These are phyloP conservation scores for Mechanitis mazaeus DNA, from an alignment of 2,888 invertebrate species.

Conservation along the genomic window DNA sequence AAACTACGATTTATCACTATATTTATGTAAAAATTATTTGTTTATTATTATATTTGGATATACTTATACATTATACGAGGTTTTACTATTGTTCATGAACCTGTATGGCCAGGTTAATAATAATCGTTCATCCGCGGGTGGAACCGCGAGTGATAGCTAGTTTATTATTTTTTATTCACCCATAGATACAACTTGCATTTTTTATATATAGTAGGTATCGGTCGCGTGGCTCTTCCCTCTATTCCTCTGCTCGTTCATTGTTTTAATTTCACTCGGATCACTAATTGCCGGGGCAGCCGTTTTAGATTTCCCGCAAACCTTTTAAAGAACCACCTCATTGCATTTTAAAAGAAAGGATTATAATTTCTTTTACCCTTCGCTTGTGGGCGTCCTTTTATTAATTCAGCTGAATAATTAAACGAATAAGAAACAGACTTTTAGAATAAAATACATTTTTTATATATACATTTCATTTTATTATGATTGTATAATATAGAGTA, in stretches of 20 bases:
- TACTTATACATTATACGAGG: no score
- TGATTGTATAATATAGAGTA: neutral
- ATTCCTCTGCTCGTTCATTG: no score
- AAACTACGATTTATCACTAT: no score
- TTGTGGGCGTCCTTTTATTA: conserved; percentile 62
- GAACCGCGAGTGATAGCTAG: no score
- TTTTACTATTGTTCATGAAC: no score
- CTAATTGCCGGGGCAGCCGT: conserved; percentile 71
- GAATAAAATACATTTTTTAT: neutral
- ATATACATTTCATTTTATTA: neutral
- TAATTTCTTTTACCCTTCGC: conserved; percentile 64
- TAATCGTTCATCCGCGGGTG: neutral
- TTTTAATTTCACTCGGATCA: conserved; percentile 70
- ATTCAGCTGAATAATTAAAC: conserved; percentile 57
- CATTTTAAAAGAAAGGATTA: conserved; percentile 77
- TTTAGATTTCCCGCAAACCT: conserved; percentile 72
- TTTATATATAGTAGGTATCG: conserved; percentile 19
- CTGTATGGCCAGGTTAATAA: no score
- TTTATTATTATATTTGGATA: no score
- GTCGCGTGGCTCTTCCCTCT: conserved; percentile 42
- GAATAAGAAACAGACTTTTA: conserved; percentile 27
- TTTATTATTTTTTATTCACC: no score
- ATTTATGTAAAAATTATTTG: no score
- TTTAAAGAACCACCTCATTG: conserved; percentile 75
- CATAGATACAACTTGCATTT: no score